A percentile compares a stretch with the other conserved stretches of the same genome.
Conservation (phyloP, 1,140 invertebrate genomes). For the Chymomyza costata region DNA sequence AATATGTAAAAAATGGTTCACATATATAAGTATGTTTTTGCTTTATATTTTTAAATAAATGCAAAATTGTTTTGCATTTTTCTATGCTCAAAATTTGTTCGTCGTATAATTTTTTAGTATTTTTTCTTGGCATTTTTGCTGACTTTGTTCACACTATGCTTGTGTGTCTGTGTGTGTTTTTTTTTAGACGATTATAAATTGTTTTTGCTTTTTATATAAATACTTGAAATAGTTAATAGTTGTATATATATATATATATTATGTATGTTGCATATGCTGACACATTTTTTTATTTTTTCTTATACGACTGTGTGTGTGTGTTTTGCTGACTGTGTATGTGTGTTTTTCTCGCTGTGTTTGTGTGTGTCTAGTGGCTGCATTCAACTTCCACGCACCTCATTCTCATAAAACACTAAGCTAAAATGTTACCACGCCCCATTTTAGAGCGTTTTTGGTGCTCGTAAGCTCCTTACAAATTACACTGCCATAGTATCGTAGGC, state of each 20-base stretch:
- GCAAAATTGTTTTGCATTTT: slow-evolving; percentile 36
- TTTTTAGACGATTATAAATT: slow-evolving; percentile 24
- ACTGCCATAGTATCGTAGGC: slow-evolving; percentile 98
- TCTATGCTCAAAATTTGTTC: slow-evolving; percentile 26
- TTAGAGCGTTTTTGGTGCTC: slow-evolving; percentile 6
- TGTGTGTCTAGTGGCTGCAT: too few relatives aligned
- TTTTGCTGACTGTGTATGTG: slow-evolving; percentile 22
- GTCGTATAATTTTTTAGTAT: slow-evolving; percentile 5
- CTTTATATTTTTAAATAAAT: slow-evolving; percentile 27
- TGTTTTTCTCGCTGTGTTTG: too few relatives aligned
- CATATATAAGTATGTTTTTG: slow-evolving; percentile 16
- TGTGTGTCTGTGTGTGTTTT: slow-evolving; percentile 21
- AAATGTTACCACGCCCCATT: slow-evolving; percentile 47
- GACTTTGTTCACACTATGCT: neutral
- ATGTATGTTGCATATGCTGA: slow-evolving; percentile 35
- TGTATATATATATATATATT: slow-evolving; percentile 32
- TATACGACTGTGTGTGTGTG: too few relatives aligned
- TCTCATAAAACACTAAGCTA: slow-evolving; percentile 52
- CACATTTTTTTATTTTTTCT: too few relatives aligned
- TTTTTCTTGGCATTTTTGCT: slow-evolving; percentile 5
- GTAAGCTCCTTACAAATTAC: slow-evolving; percentile 86
- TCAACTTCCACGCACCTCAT: slow-evolving; percentile 65
- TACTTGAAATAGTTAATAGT: slow-evolving; percentile 66
- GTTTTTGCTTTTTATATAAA: slow-evolving; percentile 37
- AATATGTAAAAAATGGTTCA: slow-evolving; percentile 43